Conservation (phyloP, 2,797 vertebrate genomes). For the Gymnoscopelus microlampas region DNA sequence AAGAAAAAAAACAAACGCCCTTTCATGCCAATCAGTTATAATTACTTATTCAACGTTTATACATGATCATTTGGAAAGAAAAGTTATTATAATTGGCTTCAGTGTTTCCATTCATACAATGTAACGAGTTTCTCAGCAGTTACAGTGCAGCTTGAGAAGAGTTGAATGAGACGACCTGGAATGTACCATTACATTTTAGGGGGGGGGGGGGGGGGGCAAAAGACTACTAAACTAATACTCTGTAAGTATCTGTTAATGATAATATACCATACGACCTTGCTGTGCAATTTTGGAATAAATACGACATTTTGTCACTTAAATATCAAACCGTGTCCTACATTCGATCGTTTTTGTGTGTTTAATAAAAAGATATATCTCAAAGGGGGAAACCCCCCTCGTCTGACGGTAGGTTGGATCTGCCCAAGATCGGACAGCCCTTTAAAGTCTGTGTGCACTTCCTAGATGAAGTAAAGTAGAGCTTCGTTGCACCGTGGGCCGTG, state of each 20-base stretch:
- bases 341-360: background rate
- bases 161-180: constrained; percentile 74
- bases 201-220: accelerated
- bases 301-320: background rate
- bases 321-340: accelerated
- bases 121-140: constrained; percentile 68
- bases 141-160: constrained; percentile 57
- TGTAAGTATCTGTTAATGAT: accelerated
- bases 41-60: background rate
- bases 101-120: constrained; percentile 66
- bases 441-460: constrained; percentile 75
- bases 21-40: too few species aligned
- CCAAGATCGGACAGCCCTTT: constrained; percentile 75
- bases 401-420: constrained; percentile 32
- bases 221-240: accelerated
- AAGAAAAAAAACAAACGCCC: too few species aligned
- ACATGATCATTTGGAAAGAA: background rate
- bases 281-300: background rate
- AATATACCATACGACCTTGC: accelerated
- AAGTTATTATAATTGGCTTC: background rate
- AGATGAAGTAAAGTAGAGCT: constrained; percentile 66
- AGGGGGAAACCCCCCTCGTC: background rate
- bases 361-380: accelerated
- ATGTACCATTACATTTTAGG: constrained; percentile 54
- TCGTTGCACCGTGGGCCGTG: background rate